These are phyloP conservation scores for Smittia sp. DNA, from an alignment of 2,888 invertebrate genomes.

Conservation along the genomic window DNA sequence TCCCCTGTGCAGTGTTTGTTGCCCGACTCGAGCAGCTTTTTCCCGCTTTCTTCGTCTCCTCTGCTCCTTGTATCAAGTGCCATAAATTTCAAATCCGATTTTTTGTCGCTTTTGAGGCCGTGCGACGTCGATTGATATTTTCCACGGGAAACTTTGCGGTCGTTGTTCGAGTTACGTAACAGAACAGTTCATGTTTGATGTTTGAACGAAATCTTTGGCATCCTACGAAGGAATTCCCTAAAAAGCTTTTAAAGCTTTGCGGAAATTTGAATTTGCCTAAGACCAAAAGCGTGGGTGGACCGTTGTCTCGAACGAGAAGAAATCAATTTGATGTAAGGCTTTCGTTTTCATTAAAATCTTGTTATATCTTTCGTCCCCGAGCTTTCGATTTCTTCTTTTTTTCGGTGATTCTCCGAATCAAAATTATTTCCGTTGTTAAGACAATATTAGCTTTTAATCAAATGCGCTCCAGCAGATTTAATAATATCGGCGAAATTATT, in stretches of 20 bases:
- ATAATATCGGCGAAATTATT: constrained; percentile 5
- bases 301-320: too few species aligned
- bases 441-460: constrained; percentile 36
- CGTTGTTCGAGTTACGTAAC: not conserved
- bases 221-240: too few species aligned
- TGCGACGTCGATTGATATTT: not conserved
- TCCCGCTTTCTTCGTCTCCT: not conserved
- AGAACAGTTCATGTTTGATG: too few species aligned
- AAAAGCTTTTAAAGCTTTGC: too few species aligned
- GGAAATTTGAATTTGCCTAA: too few species aligned
- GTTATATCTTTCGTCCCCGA: not conserved
- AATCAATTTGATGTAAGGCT: constrained; percentile 22
- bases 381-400: not conserved
- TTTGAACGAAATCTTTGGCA: too few species aligned
- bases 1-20: constrained; percentile 8
- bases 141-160: too few species aligned
- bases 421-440: not conserved
- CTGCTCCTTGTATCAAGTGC: not conserved
- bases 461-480: constrained; percentile 7
- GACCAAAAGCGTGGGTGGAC: too few species aligned
- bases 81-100: constrained; percentile 3
- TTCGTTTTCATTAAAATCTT: constrained; percentile 25
- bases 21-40: not conserved
- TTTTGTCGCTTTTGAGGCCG: not conserved
- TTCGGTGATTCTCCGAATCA: not conserved